Evolutionary conservation across 2,888 invertebrate species (phyloP).

Genomic region (Lasioglossum pauxillum): DNA sequence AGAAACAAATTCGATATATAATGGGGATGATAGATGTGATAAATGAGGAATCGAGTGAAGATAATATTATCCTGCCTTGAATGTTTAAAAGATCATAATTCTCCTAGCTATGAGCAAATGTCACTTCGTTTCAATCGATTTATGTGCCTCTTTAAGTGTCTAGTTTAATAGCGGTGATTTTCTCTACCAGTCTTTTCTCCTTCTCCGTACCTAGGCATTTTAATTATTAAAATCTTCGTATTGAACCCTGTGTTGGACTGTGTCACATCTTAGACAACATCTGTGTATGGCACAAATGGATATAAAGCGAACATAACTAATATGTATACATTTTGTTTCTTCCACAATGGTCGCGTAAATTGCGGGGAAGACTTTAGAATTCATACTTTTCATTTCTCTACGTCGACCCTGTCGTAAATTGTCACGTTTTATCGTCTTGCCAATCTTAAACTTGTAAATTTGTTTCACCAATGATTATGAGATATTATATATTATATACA

Average conservation of each 20-base stretch:
- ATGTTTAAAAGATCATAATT: slow-evolving; percentile 54
- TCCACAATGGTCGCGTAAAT: slow-evolving; percentile 46
- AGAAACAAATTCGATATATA: slow-evolving; percentile 33
- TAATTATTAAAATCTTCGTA: slow-evolving; percentile 77
- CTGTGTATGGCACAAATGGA: slow-evolving; percentile 79
- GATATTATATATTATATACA: slow-evolving; percentile 10
- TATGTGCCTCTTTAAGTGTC: slow-evolving; percentile 69
- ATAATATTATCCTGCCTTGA: slow-evolving; percentile 40
- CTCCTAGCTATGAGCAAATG: slow-evolving; percentile 74
- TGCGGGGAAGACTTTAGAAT: slow-evolving; percentile 67
- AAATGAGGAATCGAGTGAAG: slow-evolving; percentile 42
- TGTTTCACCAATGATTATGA: slow-evolving; percentile 24
- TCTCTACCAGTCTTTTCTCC: slow-evolving; percentile 82
- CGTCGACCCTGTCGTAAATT: slow-evolving; percentile 47
- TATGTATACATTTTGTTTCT: slow-evolving; percentile 58
- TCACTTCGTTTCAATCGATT: slow-evolving; percentile 68
- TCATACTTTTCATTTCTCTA: slow-evolving; percentile 38
- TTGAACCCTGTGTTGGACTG: slow-evolving; percentile 73
- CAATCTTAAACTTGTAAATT: slow-evolving; percentile 45
- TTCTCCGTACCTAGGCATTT: slow-evolving; percentile 80
- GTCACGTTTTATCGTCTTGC: slow-evolving; percentile 32
- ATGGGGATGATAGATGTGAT: slow-evolving; percentile 44
- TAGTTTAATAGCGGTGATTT: slow-evolving; percentile 76
- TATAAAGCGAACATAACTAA: slow-evolving; percentile 70
- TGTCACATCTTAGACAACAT: slow-evolving; percentile 62